These are phyloP conservation scores for Noctua pronuba DNA, from an alignment of 2,888 invertebrate genomes.

Conservation along the genomic window DNA sequence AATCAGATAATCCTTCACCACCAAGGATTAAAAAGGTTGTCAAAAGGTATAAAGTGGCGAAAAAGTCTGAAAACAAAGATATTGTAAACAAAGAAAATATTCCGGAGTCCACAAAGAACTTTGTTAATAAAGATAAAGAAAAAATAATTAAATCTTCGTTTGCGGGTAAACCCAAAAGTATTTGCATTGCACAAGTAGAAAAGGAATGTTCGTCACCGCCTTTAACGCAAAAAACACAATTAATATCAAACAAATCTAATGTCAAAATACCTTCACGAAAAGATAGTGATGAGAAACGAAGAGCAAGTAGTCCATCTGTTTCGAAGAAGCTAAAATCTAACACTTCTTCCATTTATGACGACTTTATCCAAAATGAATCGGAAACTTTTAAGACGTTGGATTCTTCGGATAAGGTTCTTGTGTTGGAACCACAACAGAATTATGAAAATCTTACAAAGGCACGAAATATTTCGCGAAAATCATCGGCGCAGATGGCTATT, in stretches of 20 bases:
- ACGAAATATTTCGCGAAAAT: conserved; percentile 21
- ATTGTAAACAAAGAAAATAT: conserved; percentile 81
- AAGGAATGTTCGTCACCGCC: conserved; percentile 67
- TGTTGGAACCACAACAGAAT: conserved; percentile 63
- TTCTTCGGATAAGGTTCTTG: conserved; percentile 68
- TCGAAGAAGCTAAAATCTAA: conserved; percentile 67
- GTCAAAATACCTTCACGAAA: conserved; percentile 69
- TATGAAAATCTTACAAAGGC: conserved; percentile 30
- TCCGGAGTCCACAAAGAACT: conserved; percentile 75
- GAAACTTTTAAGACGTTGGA: conserved; percentile 50
- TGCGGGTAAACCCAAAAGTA: conserved; percentile 71
- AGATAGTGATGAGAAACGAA: conserved; percentile 62
- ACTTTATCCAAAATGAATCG: conserved; percentile 30
- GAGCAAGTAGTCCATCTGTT: conserved; percentile 58
- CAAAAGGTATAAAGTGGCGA: conserved; percentile 72
- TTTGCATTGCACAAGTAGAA: conserved; percentile 75
- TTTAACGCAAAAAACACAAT: conserved; percentile 67
- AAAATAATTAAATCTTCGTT: conserved; percentile 69
- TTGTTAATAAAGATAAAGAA: conserved; percentile 64
- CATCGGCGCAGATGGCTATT: conserved; percentile 9
- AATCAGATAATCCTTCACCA: conserved; percentile 72
- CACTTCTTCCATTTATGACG: conserved; percentile 54
- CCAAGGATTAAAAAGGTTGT: conserved; percentile 73
- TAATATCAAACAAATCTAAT: conserved; percentile 70
- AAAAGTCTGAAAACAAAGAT: conserved; percentile 68